Evolutionary conservation across 2,888 invertebrate genomes (phyloP).

Genomic region (Caenorhabditis wallacei): DNA sequence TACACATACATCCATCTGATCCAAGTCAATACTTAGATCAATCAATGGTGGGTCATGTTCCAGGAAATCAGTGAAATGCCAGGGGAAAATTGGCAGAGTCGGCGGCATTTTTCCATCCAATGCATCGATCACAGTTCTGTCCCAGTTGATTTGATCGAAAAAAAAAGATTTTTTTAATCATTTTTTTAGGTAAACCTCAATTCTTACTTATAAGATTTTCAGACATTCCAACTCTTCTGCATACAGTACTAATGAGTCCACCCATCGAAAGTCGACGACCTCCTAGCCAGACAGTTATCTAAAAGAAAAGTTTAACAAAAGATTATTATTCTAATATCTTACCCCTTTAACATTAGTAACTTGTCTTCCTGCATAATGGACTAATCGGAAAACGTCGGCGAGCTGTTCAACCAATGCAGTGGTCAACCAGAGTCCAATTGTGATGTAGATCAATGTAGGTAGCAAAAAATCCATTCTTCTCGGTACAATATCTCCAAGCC

Average conservation of each 20-base stretch:
- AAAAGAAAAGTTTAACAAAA: conserved; percentile 6
- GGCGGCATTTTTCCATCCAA: conserved; percentile 68
- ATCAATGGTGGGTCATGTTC: conserved; percentile 82
- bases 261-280: conserved; percentile 79
- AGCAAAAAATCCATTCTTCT: conserved; percentile 81
- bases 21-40: conserved; percentile 80
- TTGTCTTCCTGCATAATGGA: conserved; percentile 81
- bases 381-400: conserved; percentile 81
- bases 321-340: not conserved
- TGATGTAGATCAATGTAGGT: conserved; percentile 80
- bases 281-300: conserved; percentile 81
- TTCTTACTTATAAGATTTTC: conserved; percentile 78
- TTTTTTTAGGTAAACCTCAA: not conserved
- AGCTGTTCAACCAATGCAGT: conserved; percentile 81
- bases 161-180: not conserved
- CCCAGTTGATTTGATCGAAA: conserved; percentile 81
- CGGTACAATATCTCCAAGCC: conserved; percentile 81
- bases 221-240: conserved; percentile 80
- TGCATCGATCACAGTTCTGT: conserved; percentile 65
- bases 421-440: conserved; percentile 81
- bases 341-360: conserved; percentile 82
- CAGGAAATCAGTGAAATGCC: conserved; percentile 81
- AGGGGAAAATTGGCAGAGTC: conserved; percentile 80
- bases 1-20: conserved; percentile 76
- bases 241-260: conserved; percentile 80